These are phyloP conservation scores for Nematostella vectensis DNA, from an alignment of 92 coral and sea anemone species.

Conservation along the genomic window DNA sequence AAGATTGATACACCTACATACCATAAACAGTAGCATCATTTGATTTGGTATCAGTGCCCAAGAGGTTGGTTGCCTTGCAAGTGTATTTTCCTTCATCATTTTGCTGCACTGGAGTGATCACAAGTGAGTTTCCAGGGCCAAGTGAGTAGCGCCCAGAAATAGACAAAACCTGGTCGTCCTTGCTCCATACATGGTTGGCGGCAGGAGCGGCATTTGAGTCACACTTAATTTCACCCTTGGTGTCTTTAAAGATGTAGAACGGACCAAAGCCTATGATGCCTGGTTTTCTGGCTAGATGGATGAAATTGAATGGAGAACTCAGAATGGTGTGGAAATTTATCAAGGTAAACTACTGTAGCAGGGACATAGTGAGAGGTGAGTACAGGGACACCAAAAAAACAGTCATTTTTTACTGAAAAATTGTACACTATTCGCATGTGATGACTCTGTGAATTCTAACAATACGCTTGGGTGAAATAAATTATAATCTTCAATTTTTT, in stretches of 20 bases:
- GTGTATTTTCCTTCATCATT: constrained; percentile 42
- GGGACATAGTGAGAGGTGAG: no score
- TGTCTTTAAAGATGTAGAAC: constrained; percentile 51
- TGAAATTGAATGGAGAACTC: background rate
- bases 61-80: constrained; percentile 41
- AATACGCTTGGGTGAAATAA: no score
- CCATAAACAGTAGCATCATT: constrained; percentile 35
- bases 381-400: no score
- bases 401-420: no score
- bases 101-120: constrained; percentile 14
- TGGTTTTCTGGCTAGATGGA: constrained; percentile 50
- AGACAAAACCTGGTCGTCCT: constrained; percentile 19
- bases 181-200: constrained; percentile 31
- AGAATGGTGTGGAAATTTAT: background rate
- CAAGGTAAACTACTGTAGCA: no score
- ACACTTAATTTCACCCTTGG: constrained; percentile 41
- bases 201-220: constrained; percentile 73
- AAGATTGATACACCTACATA: no score
- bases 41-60: constrained; percentile 10
- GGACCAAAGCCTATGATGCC: constrained; percentile 57
- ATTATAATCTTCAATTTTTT: no score
- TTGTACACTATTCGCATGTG: no score
- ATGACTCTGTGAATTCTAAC: no score
- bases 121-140: constrained; percentile 16
- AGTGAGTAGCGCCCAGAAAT: constrained; percentile 19